These are phyloP conservation scores for Corythornis madagascariensis DNA, from an alignment of 2,113 vertebrate genomes.

Conservation along the genomic window DNA sequence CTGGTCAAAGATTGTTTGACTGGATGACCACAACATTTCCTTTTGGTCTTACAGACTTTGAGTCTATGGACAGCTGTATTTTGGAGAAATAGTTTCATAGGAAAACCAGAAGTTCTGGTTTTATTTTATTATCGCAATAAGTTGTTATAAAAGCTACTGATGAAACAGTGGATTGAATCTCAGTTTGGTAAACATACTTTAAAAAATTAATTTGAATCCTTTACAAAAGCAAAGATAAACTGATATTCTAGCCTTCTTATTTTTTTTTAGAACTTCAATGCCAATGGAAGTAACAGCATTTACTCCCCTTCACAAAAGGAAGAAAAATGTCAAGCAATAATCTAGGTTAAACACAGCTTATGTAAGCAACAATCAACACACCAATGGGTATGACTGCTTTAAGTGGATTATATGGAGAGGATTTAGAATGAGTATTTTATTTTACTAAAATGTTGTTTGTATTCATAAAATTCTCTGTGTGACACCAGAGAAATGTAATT, in stretches of 20 bases:
- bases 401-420: constrained; percentile 13
- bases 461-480: neutral
- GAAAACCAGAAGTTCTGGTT: neutral
- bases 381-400: neutral
- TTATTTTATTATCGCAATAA: neutral
- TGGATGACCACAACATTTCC: neutral
- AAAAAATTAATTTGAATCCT: neutral
- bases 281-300: neutral
- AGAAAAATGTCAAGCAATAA: neutral
- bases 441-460: neutral
- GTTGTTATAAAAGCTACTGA: neutral
- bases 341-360: constrained; percentile 37
- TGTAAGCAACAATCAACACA: neutral
- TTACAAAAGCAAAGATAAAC: neutral
- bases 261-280: neutral
- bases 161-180: neutral
- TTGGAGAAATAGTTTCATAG: neutral
- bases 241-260: neutral
- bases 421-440: neutral
- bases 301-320: neutral
- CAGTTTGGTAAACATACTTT: neutral
- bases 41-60: neutral
- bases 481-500: neutral
- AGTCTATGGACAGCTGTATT: neutral
- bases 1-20: neutral